phyloP scores from a whole-genome alignment of 2,797 vertebrate species.

The Pseudochromis fuscus region DNA sequence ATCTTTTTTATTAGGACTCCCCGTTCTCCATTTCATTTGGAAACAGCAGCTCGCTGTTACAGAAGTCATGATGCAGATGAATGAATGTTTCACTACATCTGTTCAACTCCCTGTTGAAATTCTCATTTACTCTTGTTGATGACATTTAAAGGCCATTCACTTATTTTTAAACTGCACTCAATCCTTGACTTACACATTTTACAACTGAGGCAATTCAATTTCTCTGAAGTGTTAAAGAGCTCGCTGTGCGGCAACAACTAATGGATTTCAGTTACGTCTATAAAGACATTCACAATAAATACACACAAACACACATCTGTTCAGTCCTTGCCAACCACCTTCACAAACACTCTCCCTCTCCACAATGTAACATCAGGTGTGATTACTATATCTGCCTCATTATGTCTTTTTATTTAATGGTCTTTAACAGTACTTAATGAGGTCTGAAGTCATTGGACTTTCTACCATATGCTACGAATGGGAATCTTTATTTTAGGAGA shows the following conservation, averaged over 20 bases:
- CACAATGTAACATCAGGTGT: slow-evolving; percentile 36
- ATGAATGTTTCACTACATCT: slow-evolving; percentile 47
- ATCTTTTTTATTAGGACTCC: slow-evolving; percentile 33
- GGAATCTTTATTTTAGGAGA: slow-evolving; percentile 58
- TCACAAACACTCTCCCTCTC: slow-evolving; percentile 3
- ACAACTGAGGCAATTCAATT: slow-evolving; percentile 42
- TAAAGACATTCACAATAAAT: background rate
- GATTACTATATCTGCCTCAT: slow-evolving; percentile 28
- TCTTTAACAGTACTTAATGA: slow-evolving; percentile 45
- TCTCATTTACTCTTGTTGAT: slow-evolving; percentile 21
- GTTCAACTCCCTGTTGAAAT: slow-evolving; percentile 29
- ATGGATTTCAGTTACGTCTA: background rate
- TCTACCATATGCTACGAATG: slow-evolving; percentile 48
- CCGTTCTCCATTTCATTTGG: slow-evolving; percentile 30
- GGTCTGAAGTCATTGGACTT: slow-evolving; percentile 53
- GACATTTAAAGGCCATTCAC: slow-evolving; percentile 31
- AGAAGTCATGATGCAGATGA: slow-evolving; percentile 24
- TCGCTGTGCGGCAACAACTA: slow-evolving; percentile 20
- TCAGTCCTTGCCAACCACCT: background rate
- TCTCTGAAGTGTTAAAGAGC: slow-evolving; percentile 25
- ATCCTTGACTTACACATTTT: slow-evolving; percentile 46
- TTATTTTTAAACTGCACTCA: slow-evolving; percentile 38
- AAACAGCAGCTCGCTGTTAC: slow-evolving; percentile 17
- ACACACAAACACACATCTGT: slow-evolving; percentile 14
- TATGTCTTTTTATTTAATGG: slow-evolving; percentile 38